phyloP scores from a whole-genome alignment of 2,113 vertebrate genomes.

The Thamnophis sirtalis region DNA sequence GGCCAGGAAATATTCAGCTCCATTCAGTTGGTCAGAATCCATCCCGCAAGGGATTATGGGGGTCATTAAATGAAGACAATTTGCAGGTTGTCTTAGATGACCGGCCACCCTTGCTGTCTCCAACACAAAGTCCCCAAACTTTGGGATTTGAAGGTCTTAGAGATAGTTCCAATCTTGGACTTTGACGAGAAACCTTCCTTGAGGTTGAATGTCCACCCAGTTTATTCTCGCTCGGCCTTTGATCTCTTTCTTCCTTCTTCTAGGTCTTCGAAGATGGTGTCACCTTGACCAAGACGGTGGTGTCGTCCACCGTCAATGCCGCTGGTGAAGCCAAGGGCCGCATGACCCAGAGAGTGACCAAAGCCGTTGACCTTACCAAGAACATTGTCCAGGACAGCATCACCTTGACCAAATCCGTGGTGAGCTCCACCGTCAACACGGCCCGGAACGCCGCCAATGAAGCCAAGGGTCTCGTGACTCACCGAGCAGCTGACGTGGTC shows the following conservation, averaged over 20 bases:
- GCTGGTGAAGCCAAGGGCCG: background rate
- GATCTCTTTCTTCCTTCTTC: background rate
- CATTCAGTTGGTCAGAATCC: no score
- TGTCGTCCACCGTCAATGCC: background rate
- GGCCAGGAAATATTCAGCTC: no score
- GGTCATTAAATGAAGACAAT: no score
- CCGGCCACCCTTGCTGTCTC: fast-evolving
- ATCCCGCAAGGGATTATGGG: no score
- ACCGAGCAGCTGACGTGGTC: background rate
- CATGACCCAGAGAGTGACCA: background rate
- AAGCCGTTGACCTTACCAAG: background rate
- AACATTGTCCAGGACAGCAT: background rate
- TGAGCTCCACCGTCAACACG: background rate
- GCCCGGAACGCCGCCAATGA: background rate
- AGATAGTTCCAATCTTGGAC: background rate
- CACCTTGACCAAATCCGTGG: conserved; percentile 16
- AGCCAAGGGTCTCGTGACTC: background rate
- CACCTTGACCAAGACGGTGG: conserved; percentile 37
- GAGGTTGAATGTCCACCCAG: background rate
- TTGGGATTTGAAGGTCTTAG: background rate
- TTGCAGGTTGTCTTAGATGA: background rate
- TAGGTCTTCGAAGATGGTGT: conserved; percentile 82
- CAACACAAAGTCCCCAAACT: background rate
- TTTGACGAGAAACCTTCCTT: background rate
- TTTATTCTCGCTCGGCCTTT: no score